A percentile compares a stretch with the other conserved stretches of the same genome.
Conservation (phyloP, 92 coral and sea anemone genomes). For the Siderastrea radians region DNA sequence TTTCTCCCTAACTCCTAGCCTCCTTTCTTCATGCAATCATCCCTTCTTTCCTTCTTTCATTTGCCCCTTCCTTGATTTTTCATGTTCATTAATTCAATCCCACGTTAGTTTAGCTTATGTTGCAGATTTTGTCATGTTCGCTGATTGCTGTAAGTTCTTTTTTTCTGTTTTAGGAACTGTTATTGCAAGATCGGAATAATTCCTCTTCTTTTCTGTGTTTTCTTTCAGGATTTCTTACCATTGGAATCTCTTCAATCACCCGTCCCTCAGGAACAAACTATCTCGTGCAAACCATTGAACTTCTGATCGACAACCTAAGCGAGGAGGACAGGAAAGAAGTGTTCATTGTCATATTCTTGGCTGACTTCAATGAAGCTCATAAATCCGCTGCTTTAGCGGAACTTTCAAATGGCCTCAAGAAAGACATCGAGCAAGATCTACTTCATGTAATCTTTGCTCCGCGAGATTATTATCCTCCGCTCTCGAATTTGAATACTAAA, state of each 20-base stretch:
- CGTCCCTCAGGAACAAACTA: constrained; percentile 29
- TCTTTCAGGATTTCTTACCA: constrained; percentile 43
- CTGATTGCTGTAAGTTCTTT: not conserved
- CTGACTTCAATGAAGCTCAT: constrained; percentile 41
- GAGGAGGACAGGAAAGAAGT: constrained; percentile 33
- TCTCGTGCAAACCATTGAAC: constrained; percentile 26
- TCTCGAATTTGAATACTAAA: constrained; percentile 52
- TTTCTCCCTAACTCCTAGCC: not conserved
- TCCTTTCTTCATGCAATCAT: no score
- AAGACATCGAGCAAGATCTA: constrained; percentile 23
- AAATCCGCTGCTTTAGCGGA: not conserved
- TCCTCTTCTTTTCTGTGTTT: not conserved
- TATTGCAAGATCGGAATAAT: no score
- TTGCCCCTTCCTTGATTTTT: no score
- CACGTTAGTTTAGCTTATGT: no score
- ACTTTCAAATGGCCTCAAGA: constrained; percentile 7
- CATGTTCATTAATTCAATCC: not conserved
- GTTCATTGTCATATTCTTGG: constrained; percentile 57
- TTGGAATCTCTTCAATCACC: constrained; percentile 64
- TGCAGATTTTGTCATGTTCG: not conserved
- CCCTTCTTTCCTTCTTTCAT: no score
- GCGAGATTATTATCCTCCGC: constrained; percentile 60
- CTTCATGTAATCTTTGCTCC: constrained; percentile 78
- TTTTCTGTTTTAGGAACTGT: no score
- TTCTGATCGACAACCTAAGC: constrained; percentile 32